A percentile compares a stretch with the other conserved stretches of the same genome.
Evolutionary conservation across 1,140 invertebrate species (phyloP).

Genomic region (Maconellicoccus hirsutus): DNA sequence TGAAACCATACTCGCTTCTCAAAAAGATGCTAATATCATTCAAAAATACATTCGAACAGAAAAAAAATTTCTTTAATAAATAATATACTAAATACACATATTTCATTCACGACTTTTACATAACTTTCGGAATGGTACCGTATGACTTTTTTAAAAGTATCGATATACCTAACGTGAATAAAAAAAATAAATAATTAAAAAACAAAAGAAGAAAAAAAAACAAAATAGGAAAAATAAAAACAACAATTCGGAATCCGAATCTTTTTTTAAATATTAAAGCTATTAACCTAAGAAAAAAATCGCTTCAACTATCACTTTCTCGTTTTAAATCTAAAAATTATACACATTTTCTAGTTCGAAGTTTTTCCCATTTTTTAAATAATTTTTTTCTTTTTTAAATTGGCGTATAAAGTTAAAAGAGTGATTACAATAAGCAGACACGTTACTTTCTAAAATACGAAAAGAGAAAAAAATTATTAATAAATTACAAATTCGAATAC

Average conservation of each 20-base stretch:
- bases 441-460: background rate
- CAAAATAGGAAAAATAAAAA: slow-evolving; percentile 15
- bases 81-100: slow-evolving; percentile 1
- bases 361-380: background rate
- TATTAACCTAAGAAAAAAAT: slow-evolving; percentile 15
- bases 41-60: background rate
- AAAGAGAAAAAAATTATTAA: background rate
- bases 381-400: background rate
- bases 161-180: background rate
- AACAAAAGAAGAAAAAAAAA: slow-evolving; percentile 7
- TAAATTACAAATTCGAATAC: background rate
- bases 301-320: slow-evolving; percentile 11
- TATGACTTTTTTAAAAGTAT: background rate
- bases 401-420: background rate
- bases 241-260: slow-evolving; percentile 7
- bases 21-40: background rate
- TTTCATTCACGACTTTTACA: background rate
- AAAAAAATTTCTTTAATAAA: background rate
- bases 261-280: slow-evolving; percentile 2
- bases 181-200: slow-evolving; percentile 12
- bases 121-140: background rate
- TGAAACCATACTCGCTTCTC: background rate
- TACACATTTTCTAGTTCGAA: background rate
- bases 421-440: background rate
- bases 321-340: background rate